Percentiles rank a stretch among this genome's conserved stretches.
Evolutionary conservation across 2,797 vertebrate species (phyloP).

Genomic region (Sciaenops ocellatus): DNA sequence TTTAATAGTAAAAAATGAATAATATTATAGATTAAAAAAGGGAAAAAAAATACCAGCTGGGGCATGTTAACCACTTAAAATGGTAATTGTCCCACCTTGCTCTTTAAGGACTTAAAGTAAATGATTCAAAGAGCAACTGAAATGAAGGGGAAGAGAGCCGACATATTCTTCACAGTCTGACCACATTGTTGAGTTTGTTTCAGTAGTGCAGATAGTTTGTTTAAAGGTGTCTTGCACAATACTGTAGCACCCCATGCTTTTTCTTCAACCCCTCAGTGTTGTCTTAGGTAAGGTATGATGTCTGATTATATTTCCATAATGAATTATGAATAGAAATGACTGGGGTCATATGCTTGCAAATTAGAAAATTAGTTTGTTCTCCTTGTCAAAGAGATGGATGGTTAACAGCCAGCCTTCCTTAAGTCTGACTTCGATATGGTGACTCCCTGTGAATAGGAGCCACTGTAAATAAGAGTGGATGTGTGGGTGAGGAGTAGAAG

Average conservation of each 20-base stretch:
- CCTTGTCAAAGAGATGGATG: constrained; percentile 78
- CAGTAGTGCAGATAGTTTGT: constrained; percentile 46
- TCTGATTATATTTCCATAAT: constrained; percentile 84
- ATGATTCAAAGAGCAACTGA: constrained; percentile 74
- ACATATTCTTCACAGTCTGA: constrained; percentile 29
- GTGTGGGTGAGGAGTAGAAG: constrained; percentile 40
- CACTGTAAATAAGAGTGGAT: constrained; percentile 49
- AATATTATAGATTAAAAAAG: constrained; percentile 73
- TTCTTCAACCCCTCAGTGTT: constrained; percentile 30
- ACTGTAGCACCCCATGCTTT: neutral
- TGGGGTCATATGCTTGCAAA: constrained; percentile 79
- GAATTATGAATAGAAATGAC: constrained; percentile 82
- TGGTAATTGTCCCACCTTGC: constrained; percentile 78
- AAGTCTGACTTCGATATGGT: constrained; percentile 57
- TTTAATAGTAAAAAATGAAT: constrained; percentile 76
- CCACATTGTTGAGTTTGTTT: constrained; percentile 53
- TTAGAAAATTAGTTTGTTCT: constrained; percentile 83
- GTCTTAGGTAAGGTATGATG: constrained; percentile 73
- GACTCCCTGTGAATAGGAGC: constrained; percentile 56
- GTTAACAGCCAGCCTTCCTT: constrained; percentile 67
- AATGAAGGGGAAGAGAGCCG: constrained; percentile 57
- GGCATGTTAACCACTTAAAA: constrained; percentile 80
- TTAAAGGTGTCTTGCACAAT: constrained; percentile 40
- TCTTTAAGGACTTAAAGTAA: constrained; percentile 59
- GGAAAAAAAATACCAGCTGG: constrained; percentile 64